Conservation (phyloP, 2,888 invertebrate species). For the Hydropsyche betteni region DNA sequence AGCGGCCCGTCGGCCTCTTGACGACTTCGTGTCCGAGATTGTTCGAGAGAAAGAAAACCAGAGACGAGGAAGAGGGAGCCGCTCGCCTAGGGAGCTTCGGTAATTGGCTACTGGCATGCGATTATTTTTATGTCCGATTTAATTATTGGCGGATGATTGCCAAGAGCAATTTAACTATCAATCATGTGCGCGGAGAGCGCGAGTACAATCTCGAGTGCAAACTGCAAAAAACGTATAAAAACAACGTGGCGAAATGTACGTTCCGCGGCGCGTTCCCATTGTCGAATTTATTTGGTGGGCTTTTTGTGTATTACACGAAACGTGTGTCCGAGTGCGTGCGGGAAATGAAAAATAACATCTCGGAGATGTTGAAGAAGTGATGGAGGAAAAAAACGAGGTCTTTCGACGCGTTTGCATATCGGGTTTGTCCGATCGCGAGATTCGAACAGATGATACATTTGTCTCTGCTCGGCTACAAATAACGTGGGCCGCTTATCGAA, state of each 20-base stretch:
- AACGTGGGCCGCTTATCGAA: constrained; percentile 31
- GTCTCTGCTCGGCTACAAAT: constrained; percentile 40
- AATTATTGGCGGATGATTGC: constrained; percentile 67
- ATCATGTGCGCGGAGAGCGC: constrained; percentile 56
- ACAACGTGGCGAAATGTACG: too few species aligned
- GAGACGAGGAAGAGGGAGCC: constrained; percentile 7
- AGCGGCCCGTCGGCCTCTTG: not conserved
- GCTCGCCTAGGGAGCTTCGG: constrained; percentile 29
- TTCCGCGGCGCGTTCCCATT: too few species aligned
- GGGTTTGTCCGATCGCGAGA: constrained; percentile 37
- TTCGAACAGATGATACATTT: constrained; percentile 40
- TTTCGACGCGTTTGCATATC: constrained; percentile 43
- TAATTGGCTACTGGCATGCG: constrained; percentile 68
- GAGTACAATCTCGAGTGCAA: too few species aligned
- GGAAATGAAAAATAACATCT: too few species aligned
- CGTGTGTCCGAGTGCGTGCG: not conserved
- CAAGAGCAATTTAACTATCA: constrained; percentile 66
- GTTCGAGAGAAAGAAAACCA: constrained; percentile 6
- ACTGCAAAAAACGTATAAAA: too few species aligned
- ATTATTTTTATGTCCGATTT: constrained; percentile 65
- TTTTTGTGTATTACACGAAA: too few species aligned
- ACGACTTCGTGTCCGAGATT: constrained; percentile 10
- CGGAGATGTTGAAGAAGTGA: too few species aligned
- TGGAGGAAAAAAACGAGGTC: constrained; percentile 34
- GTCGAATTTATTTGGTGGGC: too few species aligned